These are phyloP conservation scores for Morone chrysops DNA, from an alignment of 2,113 vertebrate genomes.

Conservation along the genomic window DNA sequence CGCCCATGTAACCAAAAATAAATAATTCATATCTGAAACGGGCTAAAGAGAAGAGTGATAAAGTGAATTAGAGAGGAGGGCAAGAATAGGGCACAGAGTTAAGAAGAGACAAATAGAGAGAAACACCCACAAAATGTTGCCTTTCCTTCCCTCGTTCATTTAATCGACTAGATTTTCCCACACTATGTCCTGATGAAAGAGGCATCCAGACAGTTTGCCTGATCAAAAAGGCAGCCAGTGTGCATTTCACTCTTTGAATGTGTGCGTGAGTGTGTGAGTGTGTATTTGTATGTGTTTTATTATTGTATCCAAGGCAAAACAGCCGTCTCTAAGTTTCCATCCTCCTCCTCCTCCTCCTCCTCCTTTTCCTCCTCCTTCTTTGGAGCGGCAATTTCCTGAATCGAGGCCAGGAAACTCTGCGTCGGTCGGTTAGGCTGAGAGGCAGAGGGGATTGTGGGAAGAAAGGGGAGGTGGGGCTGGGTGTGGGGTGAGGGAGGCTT, in stretches of 20 bases:
- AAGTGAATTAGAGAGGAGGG: not conserved
- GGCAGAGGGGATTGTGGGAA: slow-evolving; percentile 92
- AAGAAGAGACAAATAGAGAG: not conserved
- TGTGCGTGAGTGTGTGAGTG: no score
- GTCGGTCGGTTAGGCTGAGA: slow-evolving; percentile 86
- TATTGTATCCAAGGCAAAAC: no score
- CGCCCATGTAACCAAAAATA: not conserved
- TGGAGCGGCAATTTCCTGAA: slow-evolving; percentile 97
- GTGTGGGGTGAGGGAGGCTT: slow-evolving; percentile 80
- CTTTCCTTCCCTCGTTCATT: not conserved
- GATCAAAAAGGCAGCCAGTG: slow-evolving; percentile 74
- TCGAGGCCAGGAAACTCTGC: slow-evolving; percentile 95
- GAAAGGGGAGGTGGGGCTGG: slow-evolving; percentile 73
- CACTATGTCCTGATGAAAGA: slow-evolving; percentile 54
- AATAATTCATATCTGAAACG: not conserved
- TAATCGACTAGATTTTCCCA: slow-evolving; percentile 13
- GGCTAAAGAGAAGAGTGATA: not conserved
- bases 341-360: slow-evolving; percentile 67
- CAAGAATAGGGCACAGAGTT: not conserved
- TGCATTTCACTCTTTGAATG: slow-evolving; percentile 25
- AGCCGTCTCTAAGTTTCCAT: no score
- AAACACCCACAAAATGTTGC: not conserved
- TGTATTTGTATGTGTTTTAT: no score
- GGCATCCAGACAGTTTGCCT: slow-evolving; percentile 43
- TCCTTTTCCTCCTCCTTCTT: slow-evolving; percentile 83